Conservation (phyloP, 2,888 invertebrate genomes). For the Cephus runcator region DNA sequence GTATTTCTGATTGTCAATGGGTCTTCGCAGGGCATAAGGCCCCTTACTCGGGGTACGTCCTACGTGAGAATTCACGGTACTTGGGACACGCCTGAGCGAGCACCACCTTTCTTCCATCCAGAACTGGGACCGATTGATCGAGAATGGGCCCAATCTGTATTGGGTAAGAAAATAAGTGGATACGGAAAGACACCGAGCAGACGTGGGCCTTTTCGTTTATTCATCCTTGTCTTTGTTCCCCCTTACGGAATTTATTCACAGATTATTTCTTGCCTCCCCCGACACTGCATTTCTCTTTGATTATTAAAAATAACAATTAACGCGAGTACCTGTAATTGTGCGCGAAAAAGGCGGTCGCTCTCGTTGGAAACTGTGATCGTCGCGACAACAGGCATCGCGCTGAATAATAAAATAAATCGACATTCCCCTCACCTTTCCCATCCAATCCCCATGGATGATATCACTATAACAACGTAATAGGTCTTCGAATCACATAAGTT, state of each 20-base stretch:
- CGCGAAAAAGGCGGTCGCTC: not conserved
- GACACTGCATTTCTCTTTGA: not conserved
- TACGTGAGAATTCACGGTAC: constrained; percentile 21
- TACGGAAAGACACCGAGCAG: not conserved
- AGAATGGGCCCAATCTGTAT: not conserved
- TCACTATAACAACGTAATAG: not conserved
- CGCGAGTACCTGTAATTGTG: not conserved
- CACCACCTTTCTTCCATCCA: constrained; percentile 2
- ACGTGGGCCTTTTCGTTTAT: not conserved
- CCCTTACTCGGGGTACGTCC: not conserved
- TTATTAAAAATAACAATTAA: not conserved
- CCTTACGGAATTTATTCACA: not conserved
- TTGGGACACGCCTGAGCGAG: constrained; percentile 18
- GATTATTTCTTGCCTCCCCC: not conserved
- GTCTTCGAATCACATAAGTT: not conserved
- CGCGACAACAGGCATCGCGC: not conserved
- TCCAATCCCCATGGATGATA: not conserved
- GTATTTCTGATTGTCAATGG: constrained; percentile 22
- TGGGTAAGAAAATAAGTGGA: not conserved
- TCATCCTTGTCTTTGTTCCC: not conserved
- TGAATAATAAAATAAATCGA: not conserved
- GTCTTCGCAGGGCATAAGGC: constrained; percentile 3
- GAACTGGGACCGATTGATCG: not conserved
- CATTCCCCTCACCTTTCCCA: not conserved
- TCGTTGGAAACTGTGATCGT: not conserved